Evolutionary conservation across 2,797 vertebrate genomes (phyloP), one percentile per base, ranked within the genome.

Genomic region (Telmatherina bonti): DNA sequence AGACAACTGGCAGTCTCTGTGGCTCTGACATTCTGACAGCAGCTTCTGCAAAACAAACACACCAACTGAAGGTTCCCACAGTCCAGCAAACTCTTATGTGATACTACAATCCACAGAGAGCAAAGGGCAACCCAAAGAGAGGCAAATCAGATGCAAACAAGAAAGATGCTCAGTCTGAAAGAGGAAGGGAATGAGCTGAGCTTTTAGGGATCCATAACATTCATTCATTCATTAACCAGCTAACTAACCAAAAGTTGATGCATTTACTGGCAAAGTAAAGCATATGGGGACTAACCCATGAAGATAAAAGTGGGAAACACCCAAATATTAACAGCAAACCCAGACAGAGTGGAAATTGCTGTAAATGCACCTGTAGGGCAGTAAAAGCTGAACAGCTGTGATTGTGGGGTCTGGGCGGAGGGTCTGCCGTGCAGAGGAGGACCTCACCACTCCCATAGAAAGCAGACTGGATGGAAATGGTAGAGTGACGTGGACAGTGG

Each of bases 21-120:
- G 95, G 91, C 95, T 96, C 89, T 99, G 97, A 94, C 98, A 99
- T 91, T 99, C 97, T 4, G 97, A 96, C 85, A 99, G 88, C 83
- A 99, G 93, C 93, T 99, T 99, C 97, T 99, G 93, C 54, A 71
- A 36, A 68, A 72, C 15, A 76, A 72, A 64, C 49, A 64, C 49
- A 47, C 4, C 15, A 54, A 36, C 20, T 5, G 5, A 53, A 12
- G 56, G 30, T 65, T 27, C 35, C 20, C 55, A 65, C 41, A 69
- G 11, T 45, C 2, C 59, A 59, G 29, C 36, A 15, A 10, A 20
- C 26, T 58, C 12, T n/a, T 12, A 47, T 60, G 7, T 54, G 8
- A 54, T 30, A 18, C 10, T 22, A 22, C 45, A 60, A 20, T 41
- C 20, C 43, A 71, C 33, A 24, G 54, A 16, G 22, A 54, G 51